Base-by-base conservation (phyloP, 92 coral and sea anemone species). In the Pocillopora grandis region DNA sequence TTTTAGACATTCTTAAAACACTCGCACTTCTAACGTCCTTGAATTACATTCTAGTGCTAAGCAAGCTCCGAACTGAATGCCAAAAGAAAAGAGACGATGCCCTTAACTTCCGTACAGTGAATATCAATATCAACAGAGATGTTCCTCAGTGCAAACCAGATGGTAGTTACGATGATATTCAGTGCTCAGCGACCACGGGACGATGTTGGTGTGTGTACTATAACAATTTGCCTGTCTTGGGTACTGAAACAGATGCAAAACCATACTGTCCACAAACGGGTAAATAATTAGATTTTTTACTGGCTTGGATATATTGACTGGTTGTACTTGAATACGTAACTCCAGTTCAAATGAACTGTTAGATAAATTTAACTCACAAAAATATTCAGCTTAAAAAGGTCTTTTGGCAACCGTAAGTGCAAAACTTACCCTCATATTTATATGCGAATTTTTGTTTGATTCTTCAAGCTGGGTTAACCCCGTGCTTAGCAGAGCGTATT, bases 191-290 rank as follows among this genome's bases (percentile, higher is more conserved):
- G 17, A 77, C 86, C 72, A 84, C 91, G 36, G 92, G 87, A 33
- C 80, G 88, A 56, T 95, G 98, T 81, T 95, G 98, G 98, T 95
- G 98, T 81, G 98, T 95, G 19, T 95, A 88, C 71, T 73, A 75
- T 16, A 79, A 85, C 88, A 95, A 94, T 71, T 37, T 88, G 37
- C 93, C 90, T 75, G 84, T 86, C 58, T 68, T 33, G 1, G 83
- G 92, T 71, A 91, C 98, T 52, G 85, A 88, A 49, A 95, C 90
- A 31, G 80, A 80, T 76, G 95, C 94, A 19, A 90, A 82, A 59
- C 97, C 97, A 75, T 70, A 75, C 64, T 91, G 94, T 77, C 87
- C 87, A 16, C 75, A 85, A 62, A 85, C 84, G 67, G 94, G 94
- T 91, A 86, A 65, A 36, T 42, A 10, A 6, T 10, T 2, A 23